Base-by-base conservation (phyloP, 2,113 vertebrate genomes). In the Anhinga rufa region DNA sequence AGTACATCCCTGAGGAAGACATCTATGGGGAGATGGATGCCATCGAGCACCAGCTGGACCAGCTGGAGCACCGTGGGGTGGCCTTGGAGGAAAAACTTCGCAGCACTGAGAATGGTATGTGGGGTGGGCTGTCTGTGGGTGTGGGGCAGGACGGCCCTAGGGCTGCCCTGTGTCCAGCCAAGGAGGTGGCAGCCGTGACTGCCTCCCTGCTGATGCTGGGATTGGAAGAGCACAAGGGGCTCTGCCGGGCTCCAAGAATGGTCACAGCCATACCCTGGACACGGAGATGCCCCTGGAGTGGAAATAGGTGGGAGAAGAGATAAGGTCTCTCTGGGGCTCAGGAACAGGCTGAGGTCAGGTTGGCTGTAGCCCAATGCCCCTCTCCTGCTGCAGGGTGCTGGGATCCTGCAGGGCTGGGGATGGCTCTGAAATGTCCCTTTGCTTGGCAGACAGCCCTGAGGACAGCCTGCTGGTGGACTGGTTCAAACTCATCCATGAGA, bases 401-500 rank as follows among this genome's bases (percentile, higher is more conserved):
- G 34, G 31, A 57, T 71, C 34, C 40, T 71, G 32, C 44, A 85
- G 85, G 42, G 31, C 18, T 65, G n/a, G 38, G 52, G 51, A 18
- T 40, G 44, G 52, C 69, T 95, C 29, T 93, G 58, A 97, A 32
- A 55, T 65, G 26, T 78, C 44, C 44, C 32, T 92, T 96, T 94
- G 54, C 65, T 60, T 97, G 96, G 69, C 97, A 99, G 99, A 98
- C 75, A 96, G 97, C 92, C 98, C 98, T 9, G 98, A 99, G 86
- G 99, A 99, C 9, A 94, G 97, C 74, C 97, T 99, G 95, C 97
- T 99, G 65, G 98, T 98, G 51, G 98, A 99, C 86, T 99, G 99
- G 99, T 99, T 99, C 95, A 98, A 93, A 91, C 98, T 99, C 15
- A 98, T 99, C 95, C 99, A 99, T 0, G 98, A 99, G 97, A 99